A percentile compares a stretch with the other conserved stretches of the same genome.
These are phyloP conservation scores for Lycaon pictus DNA, from an alignment of 2,113 vertebrate genomes.

Conservation along the genomic window DNA sequence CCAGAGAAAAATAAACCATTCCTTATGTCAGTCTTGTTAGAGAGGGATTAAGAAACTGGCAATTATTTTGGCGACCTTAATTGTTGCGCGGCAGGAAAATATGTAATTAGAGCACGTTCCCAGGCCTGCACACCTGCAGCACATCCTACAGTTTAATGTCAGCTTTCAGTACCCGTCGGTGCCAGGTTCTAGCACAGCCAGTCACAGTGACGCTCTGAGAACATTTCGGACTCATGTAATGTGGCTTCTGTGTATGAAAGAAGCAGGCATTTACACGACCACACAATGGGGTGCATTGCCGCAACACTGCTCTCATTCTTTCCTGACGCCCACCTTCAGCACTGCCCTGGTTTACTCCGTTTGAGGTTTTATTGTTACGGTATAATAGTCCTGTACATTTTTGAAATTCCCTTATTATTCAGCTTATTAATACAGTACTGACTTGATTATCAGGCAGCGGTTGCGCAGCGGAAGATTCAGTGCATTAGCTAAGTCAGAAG, in stretches of 20 bases:
- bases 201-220: slow-evolving; percentile 97
- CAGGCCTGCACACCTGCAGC: slow-evolving; percentile 98
- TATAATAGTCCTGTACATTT: slow-evolving; percentile 99
- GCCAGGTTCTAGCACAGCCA: slow-evolving; percentile 97
- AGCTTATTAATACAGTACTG: slow-evolving; percentile 98
- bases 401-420: slow-evolving; percentile 99
- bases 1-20: slow-evolving; percentile 89
- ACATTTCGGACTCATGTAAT: slow-evolving; percentile 97
- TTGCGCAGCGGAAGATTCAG: slow-evolving; percentile 93
- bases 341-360: slow-evolving; percentile 94
- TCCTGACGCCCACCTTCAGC: slow-evolving; percentile 96
- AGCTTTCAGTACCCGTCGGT: slow-evolving; percentile 94
- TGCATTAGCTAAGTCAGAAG: slow-evolving; percentile 91
- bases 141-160: slow-evolving; percentile 96
- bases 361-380: slow-evolving; percentile 98
- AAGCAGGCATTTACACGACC: slow-evolving; percentile 97
- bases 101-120: slow-evolving; percentile 98
- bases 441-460: slow-evolving; percentile 95
- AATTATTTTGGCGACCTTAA: slow-evolving; percentile 99
- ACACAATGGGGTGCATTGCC: slow-evolving; percentile 98
- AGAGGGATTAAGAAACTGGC: slow-evolving; percentile 95
- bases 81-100: slow-evolving; percentile 97
- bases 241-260: slow-evolving; percentile 96
- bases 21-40: slow-evolving; percentile 93
- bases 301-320: slow-evolving; percentile 99